Percentiles rank a stretch among this genome's conserved stretches.
Conservation (phyloP, 1,140 invertebrate species). For the Hetaerina americana region DNA sequence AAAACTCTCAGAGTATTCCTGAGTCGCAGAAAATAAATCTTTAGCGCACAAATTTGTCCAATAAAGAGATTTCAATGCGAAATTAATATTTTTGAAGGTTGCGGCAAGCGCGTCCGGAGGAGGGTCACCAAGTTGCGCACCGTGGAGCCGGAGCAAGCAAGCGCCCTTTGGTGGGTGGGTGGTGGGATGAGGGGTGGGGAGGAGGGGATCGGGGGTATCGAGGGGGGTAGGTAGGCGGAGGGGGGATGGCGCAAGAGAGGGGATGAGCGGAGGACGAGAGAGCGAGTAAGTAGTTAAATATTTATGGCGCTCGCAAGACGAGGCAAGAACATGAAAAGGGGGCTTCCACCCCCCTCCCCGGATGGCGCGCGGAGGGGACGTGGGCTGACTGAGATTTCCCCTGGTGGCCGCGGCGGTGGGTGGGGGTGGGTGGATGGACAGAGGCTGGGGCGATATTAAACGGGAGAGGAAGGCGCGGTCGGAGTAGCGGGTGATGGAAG, state of each 20-base stretch:
- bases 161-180: not conserved
- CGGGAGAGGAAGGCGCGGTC: not conserved
- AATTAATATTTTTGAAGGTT: no score
- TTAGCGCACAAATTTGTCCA: no score
- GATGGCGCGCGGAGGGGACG: no score
- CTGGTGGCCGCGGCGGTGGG: not conserved
- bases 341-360: no score
- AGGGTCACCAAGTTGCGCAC: no score
- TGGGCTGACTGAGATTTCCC: no score
- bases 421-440: not conserved
- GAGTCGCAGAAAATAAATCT: no score
- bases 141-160: no score
- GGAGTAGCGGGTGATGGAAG: no score
- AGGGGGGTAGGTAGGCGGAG: not conserved
- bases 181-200: not conserved
- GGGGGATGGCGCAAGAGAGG: not conserved
- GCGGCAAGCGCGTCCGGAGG: no score
- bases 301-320: not conserved
- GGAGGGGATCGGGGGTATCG: not conserved
- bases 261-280: not conserved
- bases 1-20: no score
- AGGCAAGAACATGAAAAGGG: not conserved
- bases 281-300: not conserved
- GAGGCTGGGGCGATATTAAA: not conserved
- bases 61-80: no score